Conservation (phyloP, 2,888 invertebrate genomes). For the Theretra japonica region DNA sequence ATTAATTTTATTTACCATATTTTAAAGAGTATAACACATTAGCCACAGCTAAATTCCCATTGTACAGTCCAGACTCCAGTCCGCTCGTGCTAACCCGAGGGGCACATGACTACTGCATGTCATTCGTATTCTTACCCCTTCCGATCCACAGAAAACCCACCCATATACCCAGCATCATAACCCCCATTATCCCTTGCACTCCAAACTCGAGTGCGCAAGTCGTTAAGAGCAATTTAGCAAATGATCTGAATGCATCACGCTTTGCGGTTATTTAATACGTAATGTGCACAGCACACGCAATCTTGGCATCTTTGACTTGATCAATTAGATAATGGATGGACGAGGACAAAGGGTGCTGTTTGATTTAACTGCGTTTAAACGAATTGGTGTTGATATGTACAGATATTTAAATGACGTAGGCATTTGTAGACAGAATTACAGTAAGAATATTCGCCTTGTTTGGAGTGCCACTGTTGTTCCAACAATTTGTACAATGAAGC, state of each 20-base stretch:
- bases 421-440: too few relatives aligned
- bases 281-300: conserved; percentile 20
- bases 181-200: background rate
- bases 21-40: too few relatives aligned
- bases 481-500: too few relatives aligned
- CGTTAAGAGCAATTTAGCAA: conserved; percentile 33
- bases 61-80: background rate
- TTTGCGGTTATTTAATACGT: conserved; percentile 23
- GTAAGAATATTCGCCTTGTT: too few relatives aligned
- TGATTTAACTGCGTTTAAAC: conserved; percentile 15
- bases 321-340: conserved; percentile 26
- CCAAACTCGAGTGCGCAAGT: background rate
- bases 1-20: too few relatives aligned
- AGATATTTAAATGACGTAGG: too few relatives aligned
- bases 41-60: too few relatives aligned
- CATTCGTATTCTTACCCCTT: background rate
- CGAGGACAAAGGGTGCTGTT: conserved; percentile 16
- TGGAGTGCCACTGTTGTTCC: too few relatives aligned
- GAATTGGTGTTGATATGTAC: background rate
- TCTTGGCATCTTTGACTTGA: conserved; percentile 24
- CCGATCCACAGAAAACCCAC: background rate
- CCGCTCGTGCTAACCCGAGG: background rate
- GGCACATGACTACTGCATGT: background rate
- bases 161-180: background rate
- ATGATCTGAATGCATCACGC: conserved; percentile 30